A percentile compares a stretch with the other conserved stretches of the same genome.
Evolutionary conservation across 2,797 vertebrate species (phyloP).

Genomic region (Spinibarbus caldwelli): DNA sequence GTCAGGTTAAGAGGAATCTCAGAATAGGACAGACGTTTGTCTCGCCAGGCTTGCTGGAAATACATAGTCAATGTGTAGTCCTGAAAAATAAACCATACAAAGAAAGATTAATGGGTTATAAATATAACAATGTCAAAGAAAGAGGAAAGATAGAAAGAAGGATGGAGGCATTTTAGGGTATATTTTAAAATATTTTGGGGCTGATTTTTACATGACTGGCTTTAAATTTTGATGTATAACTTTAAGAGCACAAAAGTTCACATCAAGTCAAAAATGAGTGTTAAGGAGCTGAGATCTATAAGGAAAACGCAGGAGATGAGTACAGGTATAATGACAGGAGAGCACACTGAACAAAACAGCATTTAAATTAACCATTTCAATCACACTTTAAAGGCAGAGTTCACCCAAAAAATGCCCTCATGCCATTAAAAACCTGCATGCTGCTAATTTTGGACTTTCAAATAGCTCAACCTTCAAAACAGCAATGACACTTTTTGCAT

Average conservation of each 20-base stretch:
- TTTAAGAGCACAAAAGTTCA: constrained; percentile 69
- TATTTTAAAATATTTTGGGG: constrained; percentile 11
- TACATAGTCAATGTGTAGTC: constrained; percentile 99
- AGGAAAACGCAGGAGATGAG: constrained; percentile 56
- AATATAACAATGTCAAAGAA: constrained; percentile 30
- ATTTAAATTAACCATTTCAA: background rate
- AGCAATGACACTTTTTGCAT: background rate
- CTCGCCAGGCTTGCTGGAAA: constrained; percentile 98
- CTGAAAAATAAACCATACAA: constrained; percentile 68
- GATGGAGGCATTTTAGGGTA: background rate
- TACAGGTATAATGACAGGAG: background rate
- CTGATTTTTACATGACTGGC: constrained; percentile 40
- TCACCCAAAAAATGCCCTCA: constrained; percentile 1
- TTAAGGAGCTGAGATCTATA: constrained; percentile 50
- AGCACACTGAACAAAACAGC: background rate
- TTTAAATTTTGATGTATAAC: constrained; percentile 72
- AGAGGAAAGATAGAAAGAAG: background rate
- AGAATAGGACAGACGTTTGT: constrained; percentile 96
- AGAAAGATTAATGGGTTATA: constrained; percentile 57
- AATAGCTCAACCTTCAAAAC: background rate
- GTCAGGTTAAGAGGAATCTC: constrained; percentile 98
- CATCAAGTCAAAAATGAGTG: constrained; percentile 41
- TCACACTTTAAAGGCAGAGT: background rate
- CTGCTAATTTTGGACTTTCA: background rate
- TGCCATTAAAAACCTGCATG: constrained; percentile 60